phyloP scores from a whole-genome alignment of 2,888 invertebrate species.

The Trichopria drosophilae region DNA sequence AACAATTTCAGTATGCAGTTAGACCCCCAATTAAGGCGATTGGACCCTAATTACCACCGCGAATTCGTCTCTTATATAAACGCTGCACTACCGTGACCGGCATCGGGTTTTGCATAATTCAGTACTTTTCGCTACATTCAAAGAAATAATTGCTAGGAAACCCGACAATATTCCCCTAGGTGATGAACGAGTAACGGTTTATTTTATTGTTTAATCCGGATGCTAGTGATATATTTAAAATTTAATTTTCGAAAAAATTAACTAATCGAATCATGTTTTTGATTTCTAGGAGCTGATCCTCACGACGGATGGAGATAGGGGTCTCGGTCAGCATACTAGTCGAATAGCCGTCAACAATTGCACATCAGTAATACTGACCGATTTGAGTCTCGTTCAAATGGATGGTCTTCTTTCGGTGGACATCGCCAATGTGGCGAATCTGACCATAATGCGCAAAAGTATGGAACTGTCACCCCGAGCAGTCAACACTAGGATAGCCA shows the following conservation, averaged over 20 bases:
- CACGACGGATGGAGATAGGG: constrained; percentile 63
- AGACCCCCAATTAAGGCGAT: constrained; percentile 47
- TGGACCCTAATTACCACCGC: constrained; percentile 41
- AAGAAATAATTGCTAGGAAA: too few species aligned
- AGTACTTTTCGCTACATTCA: too few species aligned
- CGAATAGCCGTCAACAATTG: constrained; percentile 72
- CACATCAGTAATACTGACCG: constrained; percentile 49
- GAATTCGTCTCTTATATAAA: too few species aligned
- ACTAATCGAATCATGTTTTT: constrained; percentile 10
- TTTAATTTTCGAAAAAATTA: not conserved
- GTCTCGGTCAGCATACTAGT: constrained; percentile 62
- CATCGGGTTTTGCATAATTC: too few species aligned
- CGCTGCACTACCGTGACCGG: too few species aligned
- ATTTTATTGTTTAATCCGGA: not conserved
- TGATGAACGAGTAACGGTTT: not conserved
- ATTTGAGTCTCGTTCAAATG: constrained; percentile 63
- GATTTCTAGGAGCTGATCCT: constrained; percentile 64
- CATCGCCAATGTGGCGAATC: constrained; percentile 66
- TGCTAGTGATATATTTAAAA: not conserved
- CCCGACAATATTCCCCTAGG: too few species aligned
- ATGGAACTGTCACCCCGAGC: constrained; percentile 47
- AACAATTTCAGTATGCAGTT: constrained; percentile 47
- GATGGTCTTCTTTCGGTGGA: constrained; percentile 67
- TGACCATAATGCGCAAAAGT: constrained; percentile 62
- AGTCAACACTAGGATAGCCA: constrained; percentile 51